A percentile compares a stretch with the other conserved stretches of the same genome.
These are phyloP conservation scores for Drosophila demipolita DNA, from an alignment of 2,888 invertebrate species.

Conservation along the genomic window DNA sequence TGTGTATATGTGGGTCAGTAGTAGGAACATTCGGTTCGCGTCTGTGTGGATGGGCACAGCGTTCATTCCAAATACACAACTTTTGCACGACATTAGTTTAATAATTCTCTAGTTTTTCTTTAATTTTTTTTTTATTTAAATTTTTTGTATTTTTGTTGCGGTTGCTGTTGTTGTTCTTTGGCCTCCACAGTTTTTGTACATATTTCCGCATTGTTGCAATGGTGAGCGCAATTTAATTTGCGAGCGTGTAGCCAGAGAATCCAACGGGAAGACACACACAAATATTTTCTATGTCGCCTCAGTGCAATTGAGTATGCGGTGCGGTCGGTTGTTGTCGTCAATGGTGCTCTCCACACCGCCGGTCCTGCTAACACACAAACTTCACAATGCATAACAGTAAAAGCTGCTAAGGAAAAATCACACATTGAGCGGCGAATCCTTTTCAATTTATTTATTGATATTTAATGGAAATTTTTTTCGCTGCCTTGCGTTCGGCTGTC, in stretches of 20 bases:
- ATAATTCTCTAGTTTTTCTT: constrained; percentile 35
- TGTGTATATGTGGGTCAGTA: constrained; percentile 82
- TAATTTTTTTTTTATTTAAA: background rate
- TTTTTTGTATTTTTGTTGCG: background rate
- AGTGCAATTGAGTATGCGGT: constrained; percentile 82
- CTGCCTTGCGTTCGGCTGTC: constrained; percentile 19
- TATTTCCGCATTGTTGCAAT: constrained; percentile 60
- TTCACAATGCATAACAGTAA: constrained; percentile 9
- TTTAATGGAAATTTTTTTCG: constrained; percentile 21
- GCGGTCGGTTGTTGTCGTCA: constrained; percentile 56
- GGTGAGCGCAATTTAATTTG: constrained; percentile 36
- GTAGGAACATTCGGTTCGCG: constrained; percentile 73
- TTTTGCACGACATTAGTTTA: constrained; percentile 57
- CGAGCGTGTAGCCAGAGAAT: constrained; percentile 42
- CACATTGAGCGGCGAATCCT: constrained; percentile 1
- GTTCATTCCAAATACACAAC: constrained; percentile 42
- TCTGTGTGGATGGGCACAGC: constrained; percentile 56
- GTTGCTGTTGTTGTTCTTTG: constrained; percentile 11
- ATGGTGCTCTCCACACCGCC: constrained; percentile 40
- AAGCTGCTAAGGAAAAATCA: constrained; percentile 1
- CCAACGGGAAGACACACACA: constrained; percentile 54
- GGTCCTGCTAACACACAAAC: constrained; percentile 19
- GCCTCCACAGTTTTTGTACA: constrained; percentile 6
- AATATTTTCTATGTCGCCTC: constrained; percentile 35
- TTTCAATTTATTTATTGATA: constrained; percentile 4